These are phyloP conservation scores for Perca fluviatilis DNA, from an alignment of 2,113 vertebrate genomes.

Conservation along the genomic window DNA sequence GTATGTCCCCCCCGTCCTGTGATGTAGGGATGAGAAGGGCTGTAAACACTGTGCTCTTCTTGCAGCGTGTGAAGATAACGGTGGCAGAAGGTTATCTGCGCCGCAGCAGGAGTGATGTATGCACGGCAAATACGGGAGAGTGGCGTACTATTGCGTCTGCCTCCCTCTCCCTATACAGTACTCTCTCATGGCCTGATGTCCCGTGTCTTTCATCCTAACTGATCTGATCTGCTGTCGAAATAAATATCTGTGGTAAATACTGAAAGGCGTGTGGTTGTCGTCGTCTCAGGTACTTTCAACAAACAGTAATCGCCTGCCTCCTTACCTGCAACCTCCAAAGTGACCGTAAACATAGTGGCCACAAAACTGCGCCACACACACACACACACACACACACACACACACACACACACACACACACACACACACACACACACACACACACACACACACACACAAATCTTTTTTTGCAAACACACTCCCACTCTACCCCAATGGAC, in stretches of 20 bases:
- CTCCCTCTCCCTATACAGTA: background rate
- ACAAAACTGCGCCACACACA: background rate
- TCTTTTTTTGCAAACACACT: background rate
- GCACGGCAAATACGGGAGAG: constrained; percentile 45
- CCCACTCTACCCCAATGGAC: constrained; percentile 18
- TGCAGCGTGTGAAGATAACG: constrained; percentile 51
- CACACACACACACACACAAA: background rate
- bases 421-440: background rate
- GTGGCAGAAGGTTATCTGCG: constrained; percentile 67
- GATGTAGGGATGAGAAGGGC: constrained; percentile 60
- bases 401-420: background rate
- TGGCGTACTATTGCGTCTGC: background rate
- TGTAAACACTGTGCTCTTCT: constrained; percentile 63
- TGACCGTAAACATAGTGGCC: constrained; percentile 11
- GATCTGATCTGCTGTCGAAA: constrained; percentile 58
- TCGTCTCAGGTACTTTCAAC: constrained; percentile 23
- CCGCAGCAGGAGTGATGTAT: constrained; percentile 57
- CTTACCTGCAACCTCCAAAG: background rate
- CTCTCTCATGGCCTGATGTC: constrained; percentile 24
- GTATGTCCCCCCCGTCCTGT: constrained; percentile 49
- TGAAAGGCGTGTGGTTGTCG: constrained; percentile 1
- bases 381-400: background rate
- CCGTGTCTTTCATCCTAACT: constrained; percentile 28
- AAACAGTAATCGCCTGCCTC: background rate
- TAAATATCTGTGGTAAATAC: constrained; percentile 56